These are phyloP conservation scores for Microhierax caerulescens DNA, from an alignment of 2,797 vertebrate species.

Conservation along the genomic window DNA sequence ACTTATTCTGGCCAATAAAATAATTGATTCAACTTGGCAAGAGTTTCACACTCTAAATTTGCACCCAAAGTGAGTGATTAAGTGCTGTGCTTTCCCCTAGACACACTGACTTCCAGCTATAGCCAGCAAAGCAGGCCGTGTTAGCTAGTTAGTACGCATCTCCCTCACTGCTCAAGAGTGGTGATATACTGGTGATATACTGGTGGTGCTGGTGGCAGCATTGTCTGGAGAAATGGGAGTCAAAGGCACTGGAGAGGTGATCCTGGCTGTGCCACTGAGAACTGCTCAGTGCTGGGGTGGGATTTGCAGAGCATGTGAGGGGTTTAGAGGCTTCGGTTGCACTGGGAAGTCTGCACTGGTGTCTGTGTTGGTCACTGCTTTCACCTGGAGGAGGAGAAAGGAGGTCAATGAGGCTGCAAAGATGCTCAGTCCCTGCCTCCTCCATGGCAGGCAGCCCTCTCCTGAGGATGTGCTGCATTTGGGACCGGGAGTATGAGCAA, in stretches of 20 bases:
- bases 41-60: slow-evolving; percentile 26
- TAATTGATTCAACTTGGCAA: slow-evolving; percentile 46
- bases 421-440: background rate
- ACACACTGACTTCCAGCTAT: background rate
- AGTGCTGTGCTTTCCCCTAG: background rate
- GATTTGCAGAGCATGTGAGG: background rate
- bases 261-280: background rate
- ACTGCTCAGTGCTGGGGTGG: background rate
- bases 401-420: background rate
- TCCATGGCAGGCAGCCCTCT: background rate
- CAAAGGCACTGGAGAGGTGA: background rate
- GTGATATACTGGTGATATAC: background rate
- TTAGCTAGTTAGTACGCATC: background rate
- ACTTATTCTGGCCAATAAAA: slow-evolving; percentile 39
- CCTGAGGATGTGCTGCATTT: background rate
- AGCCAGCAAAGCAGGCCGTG: background rate
- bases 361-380: background rate
- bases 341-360: background rate
- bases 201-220: background rate
- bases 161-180: background rate
- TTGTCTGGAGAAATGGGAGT: background rate
- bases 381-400: background rate
- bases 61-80: slow-evolving; percentile 24
- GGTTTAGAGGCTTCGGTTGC: background rate
- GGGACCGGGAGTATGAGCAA: background rate